Percentiles rank a stretch among this genome's conserved stretches.
Conservation (phyloP, 2,797 vertebrate species). For the Enteromius fasciolatus region DNA sequence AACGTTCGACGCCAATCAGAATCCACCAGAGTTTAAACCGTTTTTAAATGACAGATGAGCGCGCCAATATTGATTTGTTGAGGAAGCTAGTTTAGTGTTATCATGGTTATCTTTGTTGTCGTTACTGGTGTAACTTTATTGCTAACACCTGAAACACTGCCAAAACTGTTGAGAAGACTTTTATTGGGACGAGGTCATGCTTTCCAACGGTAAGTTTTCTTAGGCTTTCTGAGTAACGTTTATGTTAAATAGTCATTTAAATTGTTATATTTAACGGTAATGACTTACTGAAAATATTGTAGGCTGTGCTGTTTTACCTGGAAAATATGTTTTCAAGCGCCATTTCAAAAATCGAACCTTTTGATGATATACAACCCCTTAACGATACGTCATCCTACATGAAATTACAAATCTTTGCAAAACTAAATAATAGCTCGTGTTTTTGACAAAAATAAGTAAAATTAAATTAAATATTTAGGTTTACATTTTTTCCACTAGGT, state of each 20-base stretch:
- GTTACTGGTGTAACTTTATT: not conserved
- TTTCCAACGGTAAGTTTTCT: not conserved
- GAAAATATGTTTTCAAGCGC: not conserved
- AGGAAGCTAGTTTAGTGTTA: not conserved
- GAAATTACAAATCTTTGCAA: not conserved
- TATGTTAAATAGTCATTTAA: not conserved
- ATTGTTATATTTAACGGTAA: not conserved
- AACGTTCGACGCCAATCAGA: not conserved
- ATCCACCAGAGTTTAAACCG: not conserved
- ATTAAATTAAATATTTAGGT: not conserved
- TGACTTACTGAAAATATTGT: not conserved
- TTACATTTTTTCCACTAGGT: not conserved
- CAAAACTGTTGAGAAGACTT: not conserved
- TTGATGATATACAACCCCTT: not conserved
- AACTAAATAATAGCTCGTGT: too few species aligned
- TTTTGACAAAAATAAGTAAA: not conserved
- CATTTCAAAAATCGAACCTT: not conserved
- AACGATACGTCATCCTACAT: not conserved
- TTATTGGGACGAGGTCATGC: too few species aligned
- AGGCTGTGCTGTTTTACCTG: not conserved
- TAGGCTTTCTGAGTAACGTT: not conserved
- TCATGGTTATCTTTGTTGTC: not conserved
- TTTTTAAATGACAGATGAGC: not conserved
- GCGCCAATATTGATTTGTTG: not conserved
- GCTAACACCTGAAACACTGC: not conserved